Conservation (phyloP, 2,113 vertebrate species). For the Pipra filicauda region DNA sequence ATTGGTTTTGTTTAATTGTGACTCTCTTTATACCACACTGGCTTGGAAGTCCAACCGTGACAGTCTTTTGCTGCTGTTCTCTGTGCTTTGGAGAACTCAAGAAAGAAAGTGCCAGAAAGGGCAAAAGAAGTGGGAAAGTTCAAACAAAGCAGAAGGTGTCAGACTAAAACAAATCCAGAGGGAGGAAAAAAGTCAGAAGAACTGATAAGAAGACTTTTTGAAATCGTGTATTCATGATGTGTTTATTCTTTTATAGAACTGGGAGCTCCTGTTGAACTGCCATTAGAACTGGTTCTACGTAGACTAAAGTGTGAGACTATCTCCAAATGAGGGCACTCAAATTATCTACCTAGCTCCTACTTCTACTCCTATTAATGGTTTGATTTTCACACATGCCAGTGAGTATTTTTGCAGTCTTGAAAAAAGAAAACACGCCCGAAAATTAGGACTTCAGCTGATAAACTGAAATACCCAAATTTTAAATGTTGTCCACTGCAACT, state of each 20-base stretch:
- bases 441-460: neutral
- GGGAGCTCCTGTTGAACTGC: neutral
- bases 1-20: conserved; percentile 22
- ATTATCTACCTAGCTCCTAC: neutral
- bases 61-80: neutral
- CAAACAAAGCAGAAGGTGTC: neutral
- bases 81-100: neutral
- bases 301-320: neutral
- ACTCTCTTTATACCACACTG: neutral
- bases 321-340: neutral
- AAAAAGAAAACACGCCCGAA: neutral
- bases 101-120: neutral
- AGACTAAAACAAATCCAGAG: neutral
- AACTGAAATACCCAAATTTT: neutral
- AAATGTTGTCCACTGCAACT: neutral
- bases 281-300: neutral
- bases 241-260: neutral
- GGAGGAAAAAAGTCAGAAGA: neutral
- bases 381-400: neutral
- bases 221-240: neutral
- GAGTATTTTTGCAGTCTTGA: neutral
- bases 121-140: neutral
- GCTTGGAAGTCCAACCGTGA: neutral
- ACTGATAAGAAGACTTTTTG: neutral
- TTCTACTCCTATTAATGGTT: neutral